Evolutionary conservation across 2,888 invertebrate species (phyloP), one percentile per base, ranked within the genome.

Genomic region (Autographa gamma): DNA sequence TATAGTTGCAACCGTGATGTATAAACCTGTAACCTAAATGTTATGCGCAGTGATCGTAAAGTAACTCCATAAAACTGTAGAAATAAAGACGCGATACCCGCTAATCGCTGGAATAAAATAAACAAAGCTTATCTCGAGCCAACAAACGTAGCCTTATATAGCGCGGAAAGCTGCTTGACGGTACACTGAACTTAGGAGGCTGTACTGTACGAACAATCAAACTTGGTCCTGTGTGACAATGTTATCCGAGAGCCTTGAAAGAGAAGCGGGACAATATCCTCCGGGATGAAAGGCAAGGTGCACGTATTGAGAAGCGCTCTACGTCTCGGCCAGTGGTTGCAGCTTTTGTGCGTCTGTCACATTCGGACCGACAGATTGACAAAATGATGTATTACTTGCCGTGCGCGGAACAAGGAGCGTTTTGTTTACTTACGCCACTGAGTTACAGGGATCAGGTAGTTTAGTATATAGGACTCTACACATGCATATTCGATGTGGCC

Each of bases 81-180:
- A 77, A 85, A 81, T 85, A 85, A 84, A 87, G 80, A 77, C 80
- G 76, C 69, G 69, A 82, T 85, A 82, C 80, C 65, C 83, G 84
- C 84, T 93, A 91, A 92, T 91, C 91, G 89, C 82, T 84, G 80
- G 86, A 83, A 89, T 88, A 91, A 90, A 92, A 90, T 89, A 93
- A 93, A 94, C 92, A 92, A 86, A 88, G 90, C 90, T 93, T 93
- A 94, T 94, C 93, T 91, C 82, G 86, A 86, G 82, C 85, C 85
- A 88, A 89, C 89, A 89, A 88, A 90, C 87, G 86, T 86, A 85
- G 87, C 91, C 91, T 88, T 93, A 90, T 90, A 91, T 88, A 92
- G 93, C 83, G 80, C 86, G 88, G 83, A 86, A 88, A 89, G 91
- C 88, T 88, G 86, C 78, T 76, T 82, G 86, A 74, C 79, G 83